Percentiles rank a stretch among this genome's conserved stretches.
Evolutionary conservation across 2,113 vertebrate genomes (phyloP).

Genomic region (Engystomops pustulosus): DNA sequence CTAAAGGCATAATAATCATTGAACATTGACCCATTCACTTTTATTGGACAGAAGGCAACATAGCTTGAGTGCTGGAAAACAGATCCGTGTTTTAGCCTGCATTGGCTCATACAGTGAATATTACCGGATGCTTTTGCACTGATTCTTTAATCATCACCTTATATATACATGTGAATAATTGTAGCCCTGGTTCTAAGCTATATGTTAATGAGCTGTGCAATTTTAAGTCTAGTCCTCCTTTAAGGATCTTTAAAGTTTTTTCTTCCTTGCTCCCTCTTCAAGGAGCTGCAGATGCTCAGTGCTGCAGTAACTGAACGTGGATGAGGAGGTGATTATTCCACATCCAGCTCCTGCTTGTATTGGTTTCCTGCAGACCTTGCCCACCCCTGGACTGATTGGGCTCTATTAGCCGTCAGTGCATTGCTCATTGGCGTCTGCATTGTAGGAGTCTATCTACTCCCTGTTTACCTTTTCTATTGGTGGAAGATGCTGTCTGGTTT

Average conservation of each 20-base stretch:
- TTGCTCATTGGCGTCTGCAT: slow-evolving; percentile 53
- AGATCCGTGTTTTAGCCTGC: background rate
- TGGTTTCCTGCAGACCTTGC: background rate
- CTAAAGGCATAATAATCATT: background rate
- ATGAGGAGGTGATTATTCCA: slow-evolving; percentile 43
- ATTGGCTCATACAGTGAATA: background rate
- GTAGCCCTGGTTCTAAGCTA: background rate
- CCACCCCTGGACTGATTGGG: slow-evolving; percentile 24
- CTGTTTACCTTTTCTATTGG: slow-evolving; percentile 47
- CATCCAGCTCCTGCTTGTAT: slow-evolving; percentile 3
- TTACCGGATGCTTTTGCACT: too few species aligned
- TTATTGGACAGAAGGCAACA: too few species aligned
- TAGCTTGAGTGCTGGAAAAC: too few species aligned
- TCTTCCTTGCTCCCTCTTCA: background rate
- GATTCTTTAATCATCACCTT: background rate
- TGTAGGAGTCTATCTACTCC: slow-evolving; percentile 43
- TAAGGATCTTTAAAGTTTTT: background rate
- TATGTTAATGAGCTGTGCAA: background rate
- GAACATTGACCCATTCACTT: background rate
- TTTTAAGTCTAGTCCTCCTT: background rate
- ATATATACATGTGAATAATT: background rate
- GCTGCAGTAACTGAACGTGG: slow-evolving; percentile 38
- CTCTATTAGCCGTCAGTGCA: background rate
- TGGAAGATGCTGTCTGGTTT: background rate
- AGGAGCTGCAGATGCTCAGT: slow-evolving; percentile 24